phyloP scores from a whole-genome alignment of 2,888 invertebrate species.

The Lithophane socia region DNA sequence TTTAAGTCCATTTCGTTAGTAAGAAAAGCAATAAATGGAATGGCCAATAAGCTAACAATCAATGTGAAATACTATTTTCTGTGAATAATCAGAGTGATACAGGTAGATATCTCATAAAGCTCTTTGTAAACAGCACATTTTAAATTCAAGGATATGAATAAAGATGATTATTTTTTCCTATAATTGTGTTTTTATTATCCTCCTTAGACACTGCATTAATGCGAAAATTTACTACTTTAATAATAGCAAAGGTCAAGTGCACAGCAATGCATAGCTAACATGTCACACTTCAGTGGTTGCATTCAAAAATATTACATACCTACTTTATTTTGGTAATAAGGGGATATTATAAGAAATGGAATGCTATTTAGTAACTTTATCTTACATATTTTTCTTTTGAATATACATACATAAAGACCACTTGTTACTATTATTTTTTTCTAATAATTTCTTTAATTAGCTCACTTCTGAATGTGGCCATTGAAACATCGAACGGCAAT shows the following conservation, averaged over 20 bases:
- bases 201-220: background rate
- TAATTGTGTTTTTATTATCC: conserved; percentile 50
- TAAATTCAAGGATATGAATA: conserved; percentile 73
- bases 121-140: conserved; percentile 69
- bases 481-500: background rate
- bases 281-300: conserved; percentile 3
- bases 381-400: background rate
- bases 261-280: background rate
- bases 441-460: background rate
- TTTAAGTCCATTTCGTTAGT: conserved; percentile 46
- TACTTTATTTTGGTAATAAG: background rate
- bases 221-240: background rate
- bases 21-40: conserved; percentile 38
- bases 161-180: conserved; percentile 75
- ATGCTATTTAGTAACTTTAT: background rate
- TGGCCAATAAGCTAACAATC: conserved; percentile 47
- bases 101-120: conserved; percentile 64
- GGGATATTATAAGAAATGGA: background rate
- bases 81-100: conserved; percentile 56
- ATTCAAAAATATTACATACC: background rate
- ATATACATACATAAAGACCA: background rate
- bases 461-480: background rate
- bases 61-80: conserved; percentile 50
- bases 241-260: conserved; percentile 13
- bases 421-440: background rate